phyloP scores from a whole-genome alignment of 2,888 invertebrate species.

The Drosophila parthenogenetica region DNA sequence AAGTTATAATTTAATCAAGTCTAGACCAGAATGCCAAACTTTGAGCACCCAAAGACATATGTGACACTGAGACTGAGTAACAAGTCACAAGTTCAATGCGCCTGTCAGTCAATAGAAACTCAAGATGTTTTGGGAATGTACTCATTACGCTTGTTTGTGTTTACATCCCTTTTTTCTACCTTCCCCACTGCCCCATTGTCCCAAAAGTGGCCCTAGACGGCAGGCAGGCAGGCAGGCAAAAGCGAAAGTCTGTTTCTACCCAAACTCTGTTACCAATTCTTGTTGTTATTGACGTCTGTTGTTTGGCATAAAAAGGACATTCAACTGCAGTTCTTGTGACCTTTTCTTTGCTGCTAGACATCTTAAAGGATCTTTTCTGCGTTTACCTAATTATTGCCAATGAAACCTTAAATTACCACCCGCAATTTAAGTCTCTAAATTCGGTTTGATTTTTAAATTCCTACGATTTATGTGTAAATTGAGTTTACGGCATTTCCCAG shows the following conservation, averaged over 20 bases:
- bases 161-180: constrained; percentile 20
- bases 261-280: constrained; percentile 27
- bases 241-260: constrained; percentile 50
- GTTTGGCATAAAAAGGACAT: constrained; percentile 68
- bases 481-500: background rate
- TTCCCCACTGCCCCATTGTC: no score
- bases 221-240: constrained; percentile 2
- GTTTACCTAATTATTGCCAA: constrained; percentile 40
- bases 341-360: constrained; percentile 24
- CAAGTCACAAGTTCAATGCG: constrained; percentile 11
- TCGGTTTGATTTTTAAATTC: constrained; percentile 1
- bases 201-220: background rate
- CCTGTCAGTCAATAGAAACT: constrained; percentile 28
- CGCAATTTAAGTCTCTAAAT: constrained; percentile 18
- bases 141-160: constrained; percentile 29
- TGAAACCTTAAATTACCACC: constrained; percentile 48
- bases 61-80: background rate
- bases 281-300: constrained; percentile 44
- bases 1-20: background rate
- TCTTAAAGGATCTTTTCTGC: constrained; percentile 16
- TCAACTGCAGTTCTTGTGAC: constrained; percentile 63
- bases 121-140: constrained; percentile 1
- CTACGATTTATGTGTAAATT: constrained; percentile 2
- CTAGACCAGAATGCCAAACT: constrained; percentile 22
- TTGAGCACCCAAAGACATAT: constrained; percentile 6